Percentiles rank a stretch among this genome's conserved stretches.
These are phyloP conservation scores for Poecilobothrus nobilitatus DNA, from an alignment of 2,888 invertebrate genomes.

Conservation along the genomic window DNA sequence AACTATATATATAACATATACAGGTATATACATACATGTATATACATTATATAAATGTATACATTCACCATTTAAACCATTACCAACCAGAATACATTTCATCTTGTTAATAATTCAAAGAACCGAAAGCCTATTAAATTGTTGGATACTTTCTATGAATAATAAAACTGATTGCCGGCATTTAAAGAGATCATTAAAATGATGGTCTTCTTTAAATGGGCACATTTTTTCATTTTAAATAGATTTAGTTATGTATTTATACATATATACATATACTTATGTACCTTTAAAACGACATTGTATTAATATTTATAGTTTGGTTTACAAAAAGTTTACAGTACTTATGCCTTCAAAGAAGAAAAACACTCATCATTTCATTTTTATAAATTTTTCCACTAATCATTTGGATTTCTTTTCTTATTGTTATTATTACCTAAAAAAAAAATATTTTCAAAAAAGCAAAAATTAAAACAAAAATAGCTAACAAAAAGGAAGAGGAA, in stretches of 20 bases:
- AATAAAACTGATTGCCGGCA: constrained; percentile 6
- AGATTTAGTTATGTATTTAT: background rate
- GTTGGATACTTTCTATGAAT: background rate
- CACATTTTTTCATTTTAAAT: background rate
- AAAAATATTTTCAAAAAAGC: background rate
- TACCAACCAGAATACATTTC: background rate
- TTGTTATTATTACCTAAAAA: background rate
- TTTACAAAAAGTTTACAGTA: too few species aligned
- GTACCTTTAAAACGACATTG: background rate
- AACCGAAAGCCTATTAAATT: background rate
- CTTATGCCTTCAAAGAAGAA: background rate
- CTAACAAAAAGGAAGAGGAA: background rate
- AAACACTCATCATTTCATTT: background rate
- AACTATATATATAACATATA: too few species aligned
- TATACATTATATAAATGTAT: too few species aligned
- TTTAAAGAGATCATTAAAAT: constrained; percentile 4
- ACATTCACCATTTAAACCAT: background rate
- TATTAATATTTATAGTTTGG: background rate
- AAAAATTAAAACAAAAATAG: background rate
- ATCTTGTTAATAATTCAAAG: constrained; percentile 5
- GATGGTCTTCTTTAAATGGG: background rate
- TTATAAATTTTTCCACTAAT: background rate
- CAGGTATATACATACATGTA: too few species aligned
- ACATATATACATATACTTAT: background rate
- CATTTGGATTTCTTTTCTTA: background rate